Conservation (phyloP, 2,113 vertebrate species). For the Aptenodytes forsteri region DNA sequence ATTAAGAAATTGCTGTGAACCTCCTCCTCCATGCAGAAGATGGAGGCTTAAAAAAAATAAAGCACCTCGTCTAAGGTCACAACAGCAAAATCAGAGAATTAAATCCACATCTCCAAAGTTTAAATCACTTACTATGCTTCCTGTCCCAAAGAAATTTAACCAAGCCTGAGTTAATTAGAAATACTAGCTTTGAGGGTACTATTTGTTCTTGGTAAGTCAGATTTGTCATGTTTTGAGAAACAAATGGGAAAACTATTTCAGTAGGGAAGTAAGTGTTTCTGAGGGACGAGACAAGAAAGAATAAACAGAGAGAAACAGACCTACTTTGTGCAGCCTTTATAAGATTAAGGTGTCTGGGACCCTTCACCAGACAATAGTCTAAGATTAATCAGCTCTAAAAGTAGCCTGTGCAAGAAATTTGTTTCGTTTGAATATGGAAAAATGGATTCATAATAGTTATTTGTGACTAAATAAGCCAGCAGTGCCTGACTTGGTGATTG, state of each 20-base stretch:
- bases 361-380: not conserved
- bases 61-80: not conserved
- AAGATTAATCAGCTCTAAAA: not conserved
- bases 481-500: not conserved
- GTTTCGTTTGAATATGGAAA: not conserved
- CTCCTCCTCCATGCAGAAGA: not conserved
- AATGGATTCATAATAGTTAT: conserved; percentile 16
- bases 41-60: not conserved
- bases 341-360: not conserved
- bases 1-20: not conserved
- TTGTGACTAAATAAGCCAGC: conserved; percentile 15
- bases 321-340: not conserved
- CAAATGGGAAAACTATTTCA: not conserved
- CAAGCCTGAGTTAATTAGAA: not conserved
- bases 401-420: not conserved
- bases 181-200: not conserved
- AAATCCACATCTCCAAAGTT: not conserved
- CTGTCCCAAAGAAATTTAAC: not conserved
- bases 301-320: not conserved
- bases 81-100: not conserved
- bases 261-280: not conserved
- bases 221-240: not conserved
- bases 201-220: not conserved
- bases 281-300: not conserved
- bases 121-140: not conserved